These are phyloP conservation scores for Ochropleura leucogaster DNA, from an alignment of 2,888 invertebrate species.

Conservation along the genomic window DNA sequence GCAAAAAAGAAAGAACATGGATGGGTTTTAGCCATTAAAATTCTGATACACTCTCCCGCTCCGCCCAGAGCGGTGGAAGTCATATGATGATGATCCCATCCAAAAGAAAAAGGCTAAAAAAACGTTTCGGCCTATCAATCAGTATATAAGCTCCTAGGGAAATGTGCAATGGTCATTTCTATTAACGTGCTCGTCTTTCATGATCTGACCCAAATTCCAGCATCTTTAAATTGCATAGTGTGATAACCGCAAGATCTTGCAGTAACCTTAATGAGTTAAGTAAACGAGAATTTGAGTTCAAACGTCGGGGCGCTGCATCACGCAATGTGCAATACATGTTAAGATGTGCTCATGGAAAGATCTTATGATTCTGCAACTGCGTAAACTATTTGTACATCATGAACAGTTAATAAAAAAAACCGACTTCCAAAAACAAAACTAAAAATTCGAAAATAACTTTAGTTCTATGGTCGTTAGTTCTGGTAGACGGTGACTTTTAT, in stretches of 20 bases:
- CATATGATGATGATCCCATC: no score
- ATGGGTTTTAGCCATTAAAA: no score
- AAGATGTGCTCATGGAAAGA: conserved; percentile 15
- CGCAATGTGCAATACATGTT: conserved; percentile 22
- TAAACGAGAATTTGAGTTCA: conserved; percentile 25
- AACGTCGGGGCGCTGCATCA: conserved; percentile 8
- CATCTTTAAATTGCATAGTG: neutral
- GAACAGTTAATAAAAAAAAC: neutral
- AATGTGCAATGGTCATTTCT: neutral
- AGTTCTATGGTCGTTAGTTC: no score
- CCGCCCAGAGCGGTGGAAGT: no score
- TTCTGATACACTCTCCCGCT: no score
- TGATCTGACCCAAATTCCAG: conserved; percentile 9
- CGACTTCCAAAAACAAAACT: no score
- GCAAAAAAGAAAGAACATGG: no score
- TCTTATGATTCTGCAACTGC: conserved; percentile 29
- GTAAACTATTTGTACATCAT: conserved; percentile 11
- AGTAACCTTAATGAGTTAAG: conserved; percentile 21
- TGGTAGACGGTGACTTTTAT: no score
- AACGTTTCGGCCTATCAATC: neutral
- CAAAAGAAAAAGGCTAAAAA: no score
- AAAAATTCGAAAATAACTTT: neutral
- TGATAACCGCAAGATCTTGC: conserved; percentile 38
- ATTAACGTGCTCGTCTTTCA: neutral
- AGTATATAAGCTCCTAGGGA: neutral